Base-by-base conservation (phyloP, 2,888 invertebrate species). In the Lasioglossum villosulum region DNA sequence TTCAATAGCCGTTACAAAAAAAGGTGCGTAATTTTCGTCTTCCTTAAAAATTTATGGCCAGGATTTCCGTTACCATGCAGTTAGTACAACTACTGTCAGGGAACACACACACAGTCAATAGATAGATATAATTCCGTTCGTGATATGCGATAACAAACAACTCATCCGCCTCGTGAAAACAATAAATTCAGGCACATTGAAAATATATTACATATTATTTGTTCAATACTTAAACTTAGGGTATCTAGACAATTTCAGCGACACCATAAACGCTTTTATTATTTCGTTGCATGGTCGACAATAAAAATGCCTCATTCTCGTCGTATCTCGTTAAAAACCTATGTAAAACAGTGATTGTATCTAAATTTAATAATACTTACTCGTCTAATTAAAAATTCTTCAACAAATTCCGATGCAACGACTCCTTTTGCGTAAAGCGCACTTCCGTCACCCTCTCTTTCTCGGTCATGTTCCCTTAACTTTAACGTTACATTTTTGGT, bases 401-500 rank as follows among this genome's bases (percentile, higher is more conserved):
- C 77, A 78, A 72, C 74, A 73, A 72, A 68, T 83, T 86, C 74
- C 45, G 66, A 80, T 78, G 23, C 52, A 68, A 73, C 82, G 48
- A 83, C 48, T 74, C 27, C 16, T 8, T 48, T 48, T 45, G 66
- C 71, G 63, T 72, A 84, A 78, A 84, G 75, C 71, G 30, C 59
- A 80, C 34, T 56, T 78, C 52, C 68, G 52, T 84, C 66, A 79
- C 37, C 45, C 72, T 80, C 34, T 80, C 37, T 52, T 66, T 79
- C 37, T 45, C 66, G 37, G 16, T 75, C 75, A 14, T 82, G 83
- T 76, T 52, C 23, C 39, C 85, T 86, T 87, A 84, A 59, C 80
- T 81, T 77, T 86, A 88, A 89, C 75, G 87, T 91, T 91, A 91
- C 56, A 90, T 90, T 91, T 91, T 91, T 91, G 90, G 92, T 91